Conservation (phyloP, 2,888 invertebrate genomes). For the Dryobota labecula region DNA sequence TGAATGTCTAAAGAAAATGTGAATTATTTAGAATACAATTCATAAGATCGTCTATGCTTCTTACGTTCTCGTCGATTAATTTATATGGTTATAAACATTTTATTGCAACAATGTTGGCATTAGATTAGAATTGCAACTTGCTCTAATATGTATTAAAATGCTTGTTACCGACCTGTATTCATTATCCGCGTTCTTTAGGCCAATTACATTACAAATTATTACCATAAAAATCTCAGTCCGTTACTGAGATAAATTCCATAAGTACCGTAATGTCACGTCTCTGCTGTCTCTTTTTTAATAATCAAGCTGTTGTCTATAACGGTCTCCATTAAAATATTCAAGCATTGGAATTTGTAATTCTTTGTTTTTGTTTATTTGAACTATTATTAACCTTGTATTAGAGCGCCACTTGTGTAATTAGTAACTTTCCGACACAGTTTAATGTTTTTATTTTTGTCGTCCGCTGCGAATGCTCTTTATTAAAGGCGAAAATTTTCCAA, state of each 20-base stretch:
- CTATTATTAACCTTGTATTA: constrained; percentile 54
- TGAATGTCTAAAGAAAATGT: constrained; percentile 23
- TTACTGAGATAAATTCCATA: constrained; percentile 41
- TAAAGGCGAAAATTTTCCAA: constrained; percentile 74
- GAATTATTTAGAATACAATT: constrained; percentile 26
- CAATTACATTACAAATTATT: constrained; percentile 15
- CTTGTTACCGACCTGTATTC: constrained; percentile 49
- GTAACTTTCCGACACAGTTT: constrained; percentile 61
- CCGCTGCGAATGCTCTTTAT: constrained; percentile 66
- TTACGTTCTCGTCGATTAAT: constrained; percentile 19
- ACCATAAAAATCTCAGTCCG: constrained; percentile 64
- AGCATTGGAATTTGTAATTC: constrained; percentile 40
- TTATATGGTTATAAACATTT: constrained; percentile 23
- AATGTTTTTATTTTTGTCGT: constrained; percentile 72
- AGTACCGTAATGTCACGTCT: not conserved
- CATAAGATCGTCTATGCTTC: constrained; percentile 16
- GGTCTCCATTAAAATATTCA: constrained; percentile 18
- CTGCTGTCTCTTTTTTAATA: constrained; percentile 15
- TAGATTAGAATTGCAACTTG: constrained; percentile 37
- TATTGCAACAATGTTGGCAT: constrained; percentile 30
- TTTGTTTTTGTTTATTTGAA: constrained; percentile 44
- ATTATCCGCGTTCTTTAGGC: constrained; percentile 75
- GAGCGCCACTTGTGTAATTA: constrained; percentile 60
- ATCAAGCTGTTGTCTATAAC: constrained; percentile 8
- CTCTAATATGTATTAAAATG: constrained; percentile 42